Evolutionary conservation across 1,140 invertebrate genomes (phyloP).

Genomic region (Anastrepha ludens): DNA sequence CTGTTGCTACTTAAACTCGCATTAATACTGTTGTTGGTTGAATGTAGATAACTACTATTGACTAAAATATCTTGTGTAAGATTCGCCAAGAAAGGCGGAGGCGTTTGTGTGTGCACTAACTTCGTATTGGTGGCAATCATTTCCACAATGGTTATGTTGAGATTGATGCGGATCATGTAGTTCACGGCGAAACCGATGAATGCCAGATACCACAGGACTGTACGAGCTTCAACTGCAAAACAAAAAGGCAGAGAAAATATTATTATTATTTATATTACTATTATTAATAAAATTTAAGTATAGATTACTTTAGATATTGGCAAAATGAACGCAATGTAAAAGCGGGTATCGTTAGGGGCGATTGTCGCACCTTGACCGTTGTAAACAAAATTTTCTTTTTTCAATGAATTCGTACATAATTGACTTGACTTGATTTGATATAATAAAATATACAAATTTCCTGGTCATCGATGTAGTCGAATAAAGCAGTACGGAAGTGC

Average conservation of each 20-base stretch:
- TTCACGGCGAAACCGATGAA: constrained; percentile 86
- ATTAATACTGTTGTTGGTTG: constrained; percentile 14
- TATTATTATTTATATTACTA: not conserved
- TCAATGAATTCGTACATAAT: too few species aligned
- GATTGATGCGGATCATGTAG: constrained; percentile 87
- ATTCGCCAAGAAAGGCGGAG: not conserved
- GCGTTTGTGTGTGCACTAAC: constrained; percentile 12
- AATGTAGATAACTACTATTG: not conserved
- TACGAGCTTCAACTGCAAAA: constrained; percentile 70
- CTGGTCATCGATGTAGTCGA: too few species aligned
- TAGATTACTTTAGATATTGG: too few species aligned
- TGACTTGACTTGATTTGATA: too few species aligned
- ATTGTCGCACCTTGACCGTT: too few species aligned
- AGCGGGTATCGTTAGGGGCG: too few species aligned
- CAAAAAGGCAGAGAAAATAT: not conserved
- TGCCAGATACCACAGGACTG: constrained; percentile 80
- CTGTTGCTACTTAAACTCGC: not conserved
- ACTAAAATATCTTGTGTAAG: not conserved
- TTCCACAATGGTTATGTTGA: constrained; percentile 90
- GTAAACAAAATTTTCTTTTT: too few species aligned
- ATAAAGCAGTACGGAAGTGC: too few species aligned
- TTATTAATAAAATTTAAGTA: too few species aligned
- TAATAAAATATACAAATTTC: too few species aligned
- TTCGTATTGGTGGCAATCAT: constrained; percentile 79
- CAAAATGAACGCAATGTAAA: too few species aligned